Percentiles rank a stretch among this genome's conserved stretches.
Conservation (phyloP, 2,888 invertebrate genomes). For the Pomacea canaliculata region DNA sequence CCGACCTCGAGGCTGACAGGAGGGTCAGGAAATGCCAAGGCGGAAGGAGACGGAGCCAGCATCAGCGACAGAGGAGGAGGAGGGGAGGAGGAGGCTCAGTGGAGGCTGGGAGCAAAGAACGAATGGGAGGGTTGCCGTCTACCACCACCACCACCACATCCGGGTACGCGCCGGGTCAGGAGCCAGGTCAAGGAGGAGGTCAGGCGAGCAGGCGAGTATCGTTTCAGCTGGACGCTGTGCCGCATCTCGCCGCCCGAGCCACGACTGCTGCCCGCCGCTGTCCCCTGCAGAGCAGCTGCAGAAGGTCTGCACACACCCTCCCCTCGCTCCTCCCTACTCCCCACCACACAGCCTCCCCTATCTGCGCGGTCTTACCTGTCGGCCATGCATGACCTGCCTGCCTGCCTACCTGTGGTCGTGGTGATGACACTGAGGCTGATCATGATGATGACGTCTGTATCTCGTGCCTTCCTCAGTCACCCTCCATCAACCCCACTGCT, state of each 20-base stretch:
- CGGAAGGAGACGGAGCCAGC: constrained; percentile 18
- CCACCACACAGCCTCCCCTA: not conserved
- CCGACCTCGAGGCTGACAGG: not conserved
- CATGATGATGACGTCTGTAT: no score
- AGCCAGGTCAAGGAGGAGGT: constrained; percentile 17
- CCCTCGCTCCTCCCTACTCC: not conserved
- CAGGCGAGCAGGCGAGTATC: constrained; percentile 58
- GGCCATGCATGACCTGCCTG: not conserved
- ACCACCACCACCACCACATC: not conserved
- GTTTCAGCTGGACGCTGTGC: constrained; percentile 52
- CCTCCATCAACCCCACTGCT: no score
- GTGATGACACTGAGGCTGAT: no score
- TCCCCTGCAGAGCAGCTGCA: not conserved
- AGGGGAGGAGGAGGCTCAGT: constrained; percentile 3
- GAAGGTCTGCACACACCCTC: constrained; percentile 13
- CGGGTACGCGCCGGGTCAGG: not conserved
- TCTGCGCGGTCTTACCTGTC: not conserved
- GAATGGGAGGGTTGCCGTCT: not conserved
- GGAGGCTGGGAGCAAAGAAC: not conserved
- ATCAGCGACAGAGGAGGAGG: constrained; percentile 30
- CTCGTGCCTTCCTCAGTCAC: no score
- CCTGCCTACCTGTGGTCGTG: no score
- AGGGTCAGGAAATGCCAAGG: not conserved
- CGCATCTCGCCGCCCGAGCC: not conserved
- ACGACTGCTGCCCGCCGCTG: not conserved